Conservation (phyloP, 2,797 vertebrate genomes). For the Heliangelus exortis region DNA sequence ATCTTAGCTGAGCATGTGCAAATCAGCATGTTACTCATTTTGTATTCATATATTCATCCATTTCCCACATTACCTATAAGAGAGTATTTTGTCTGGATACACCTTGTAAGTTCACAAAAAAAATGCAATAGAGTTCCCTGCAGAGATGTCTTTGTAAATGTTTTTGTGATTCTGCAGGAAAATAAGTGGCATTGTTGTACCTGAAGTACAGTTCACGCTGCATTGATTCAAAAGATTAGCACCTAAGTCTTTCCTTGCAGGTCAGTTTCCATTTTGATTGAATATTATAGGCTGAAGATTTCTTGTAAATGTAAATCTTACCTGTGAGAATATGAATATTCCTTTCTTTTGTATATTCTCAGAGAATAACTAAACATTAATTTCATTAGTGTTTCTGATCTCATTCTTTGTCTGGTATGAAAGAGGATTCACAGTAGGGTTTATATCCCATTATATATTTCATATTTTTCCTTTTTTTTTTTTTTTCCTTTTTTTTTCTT, state of each 20-base stretch:
- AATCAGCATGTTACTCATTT: not conserved
- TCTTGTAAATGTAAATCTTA: slow-evolving; percentile 25
- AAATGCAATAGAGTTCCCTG: not conserved
- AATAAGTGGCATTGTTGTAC: slow-evolving; percentile 4
- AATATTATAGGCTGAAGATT: not conserved
- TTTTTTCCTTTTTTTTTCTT: not conserved
- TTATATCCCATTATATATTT: not conserved
- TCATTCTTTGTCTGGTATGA: not conserved
- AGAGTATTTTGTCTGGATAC: not conserved
- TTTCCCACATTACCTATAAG: not conserved
- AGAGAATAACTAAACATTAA: not conserved
- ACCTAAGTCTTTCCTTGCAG: not conserved
- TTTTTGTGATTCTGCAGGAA: slow-evolving; percentile 26
- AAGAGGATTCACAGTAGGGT: not conserved
- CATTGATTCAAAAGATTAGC: not conserved
- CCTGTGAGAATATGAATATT: not conserved
- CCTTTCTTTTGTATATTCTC: not conserved
- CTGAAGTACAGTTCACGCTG: not conserved
- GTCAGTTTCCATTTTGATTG: not conserved
- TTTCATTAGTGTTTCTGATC: not conserved
- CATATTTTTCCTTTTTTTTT: not conserved
- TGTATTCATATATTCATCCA: not conserved
- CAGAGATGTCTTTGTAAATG: slow-evolving; percentile 5
- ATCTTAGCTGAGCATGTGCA: not conserved
- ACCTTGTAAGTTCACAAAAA: not conserved